These are phyloP conservation scores for Polyommatus iphigenia DNA, from an alignment of 2,888 invertebrate genomes.

Conservation along the genomic window DNA sequence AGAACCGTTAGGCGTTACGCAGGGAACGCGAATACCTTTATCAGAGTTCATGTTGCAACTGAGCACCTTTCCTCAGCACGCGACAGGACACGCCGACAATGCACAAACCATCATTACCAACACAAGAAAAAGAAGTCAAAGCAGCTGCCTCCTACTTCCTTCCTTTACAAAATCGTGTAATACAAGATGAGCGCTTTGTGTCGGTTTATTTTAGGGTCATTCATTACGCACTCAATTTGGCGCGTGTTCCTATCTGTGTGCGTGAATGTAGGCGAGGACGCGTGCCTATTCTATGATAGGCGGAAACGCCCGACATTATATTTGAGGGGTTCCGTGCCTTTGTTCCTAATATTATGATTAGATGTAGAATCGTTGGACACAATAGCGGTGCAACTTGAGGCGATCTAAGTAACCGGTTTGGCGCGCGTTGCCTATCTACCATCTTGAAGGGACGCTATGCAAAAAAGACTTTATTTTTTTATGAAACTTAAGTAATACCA, in stretches of 20 bases:
- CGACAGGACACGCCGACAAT: constrained; percentile 74
- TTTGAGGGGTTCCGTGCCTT: constrained; percentile 32
- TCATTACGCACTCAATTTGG: constrained; percentile 74
- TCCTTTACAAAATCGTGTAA: constrained; percentile 72
- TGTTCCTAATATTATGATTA: constrained; percentile 30
- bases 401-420: constrained; percentile 16
- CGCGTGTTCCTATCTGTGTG: constrained; percentile 75
- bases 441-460: background rate
- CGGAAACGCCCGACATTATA: constrained; percentile 45
- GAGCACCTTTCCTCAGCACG: constrained; percentile 76
- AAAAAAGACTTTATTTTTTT: background rate
- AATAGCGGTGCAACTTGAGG: constrained; percentile 3
- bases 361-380: constrained; percentile 17
- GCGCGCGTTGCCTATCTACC: background rate
- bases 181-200: constrained; percentile 70
- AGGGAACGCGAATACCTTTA: constrained; percentile 55
- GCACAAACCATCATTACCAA: constrained; percentile 75
- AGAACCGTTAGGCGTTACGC: background rate
- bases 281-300: constrained; percentile 48
- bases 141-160: constrained; percentile 79
- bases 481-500: background rate
- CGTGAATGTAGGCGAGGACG: constrained; percentile 48
- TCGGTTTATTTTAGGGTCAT: constrained; percentile 72
- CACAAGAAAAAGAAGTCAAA: constrained; percentile 66
- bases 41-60: constrained; percentile 51